Percentiles rank a stretch among this genome's conserved stretches.
phyloP scores from a whole-genome alignment of 2,888 invertebrate genomes.

The Tinea pellionella region DNA sequence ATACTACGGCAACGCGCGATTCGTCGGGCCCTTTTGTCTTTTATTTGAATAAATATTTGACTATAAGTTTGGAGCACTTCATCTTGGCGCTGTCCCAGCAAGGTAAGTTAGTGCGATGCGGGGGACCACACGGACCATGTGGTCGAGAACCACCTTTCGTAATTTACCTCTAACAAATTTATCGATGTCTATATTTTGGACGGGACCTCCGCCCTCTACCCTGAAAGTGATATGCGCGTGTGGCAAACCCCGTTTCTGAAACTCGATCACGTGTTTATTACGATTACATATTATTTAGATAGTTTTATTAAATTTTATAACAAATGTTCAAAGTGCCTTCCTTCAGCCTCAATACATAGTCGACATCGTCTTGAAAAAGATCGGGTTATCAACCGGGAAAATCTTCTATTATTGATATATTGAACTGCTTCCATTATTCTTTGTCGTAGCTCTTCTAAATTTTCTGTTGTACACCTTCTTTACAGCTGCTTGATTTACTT shows the following conservation, averaged over 20 bases:
- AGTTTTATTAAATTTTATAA: neutral
- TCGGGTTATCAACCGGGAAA: too few species aligned
- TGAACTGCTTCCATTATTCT: too few species aligned
- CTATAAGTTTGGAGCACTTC: constrained; percentile 16
- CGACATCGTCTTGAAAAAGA: too few species aligned
- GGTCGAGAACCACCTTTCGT: constrained; percentile 1
- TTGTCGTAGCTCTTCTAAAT: too few species aligned
- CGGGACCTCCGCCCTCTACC: constrained; percentile 17
- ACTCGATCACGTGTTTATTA: constrained; percentile 15
- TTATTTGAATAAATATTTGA: constrained; percentile 17
- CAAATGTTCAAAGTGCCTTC: too few species aligned
- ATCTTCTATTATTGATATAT: too few species aligned
- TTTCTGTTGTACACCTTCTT: too few species aligned
- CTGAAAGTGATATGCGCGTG: constrained; percentile 18
- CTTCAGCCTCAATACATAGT: too few species aligned
- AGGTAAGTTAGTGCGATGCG: constrained; percentile 17
- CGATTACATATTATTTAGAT: too few species aligned
- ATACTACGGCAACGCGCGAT: constrained; percentile 7
- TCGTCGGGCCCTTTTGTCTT: constrained; percentile 15
- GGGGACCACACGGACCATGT: constrained; percentile 21
- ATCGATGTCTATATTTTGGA: constrained; percentile 15
- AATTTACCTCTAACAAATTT: constrained; percentile 16
- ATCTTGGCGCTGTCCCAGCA: constrained; percentile 20
- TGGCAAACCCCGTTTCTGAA: constrained; percentile 16
- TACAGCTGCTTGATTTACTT: too few species aligned